phyloP scores from a whole-genome alignment of 2,113 vertebrate species.

The Bos javanicus region DNA sequence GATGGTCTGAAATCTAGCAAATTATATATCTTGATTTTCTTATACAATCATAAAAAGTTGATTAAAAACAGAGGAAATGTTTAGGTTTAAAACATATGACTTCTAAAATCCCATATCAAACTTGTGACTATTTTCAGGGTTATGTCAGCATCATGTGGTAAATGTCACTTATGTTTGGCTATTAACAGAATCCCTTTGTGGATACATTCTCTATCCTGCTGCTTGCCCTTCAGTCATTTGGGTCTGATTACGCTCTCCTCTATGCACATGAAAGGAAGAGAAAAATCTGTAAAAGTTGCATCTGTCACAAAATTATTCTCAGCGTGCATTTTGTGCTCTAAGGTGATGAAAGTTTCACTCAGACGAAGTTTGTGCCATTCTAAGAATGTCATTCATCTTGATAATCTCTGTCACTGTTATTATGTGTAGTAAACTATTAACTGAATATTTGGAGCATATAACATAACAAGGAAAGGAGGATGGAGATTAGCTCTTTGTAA shows the following conservation, averaged over 20 bases:
- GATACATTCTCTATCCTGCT: neutral
- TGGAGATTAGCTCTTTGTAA: neutral
- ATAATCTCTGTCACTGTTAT: neutral
- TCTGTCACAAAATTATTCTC: neutral
- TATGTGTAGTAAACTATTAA: neutral
- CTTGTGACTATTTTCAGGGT: slow-evolving; percentile 18
- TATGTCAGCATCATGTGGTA: neutral
- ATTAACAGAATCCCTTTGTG: neutral
- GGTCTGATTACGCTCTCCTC: neutral
- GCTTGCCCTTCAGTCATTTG: neutral
- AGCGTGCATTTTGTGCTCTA: neutral
- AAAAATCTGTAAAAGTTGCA: neutral
- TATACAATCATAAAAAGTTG: neutral
- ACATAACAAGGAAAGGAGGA: neutral
- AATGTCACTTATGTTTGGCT: neutral
- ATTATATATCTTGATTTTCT: neutral
- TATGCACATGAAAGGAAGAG: neutral
- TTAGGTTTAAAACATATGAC: slow-evolving; percentile 20
- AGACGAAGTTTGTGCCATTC: neutral
- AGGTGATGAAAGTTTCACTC: neutral
- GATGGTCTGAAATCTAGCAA: neutral
- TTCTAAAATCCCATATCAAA: slow-evolving; percentile 34
- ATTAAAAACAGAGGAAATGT: neutral
- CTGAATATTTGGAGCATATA: neutral
- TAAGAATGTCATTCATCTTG: neutral